Base-by-base conservation (phyloP, 2,113 vertebrate genomes). In the Oncorhynchus nerka region DNA sequence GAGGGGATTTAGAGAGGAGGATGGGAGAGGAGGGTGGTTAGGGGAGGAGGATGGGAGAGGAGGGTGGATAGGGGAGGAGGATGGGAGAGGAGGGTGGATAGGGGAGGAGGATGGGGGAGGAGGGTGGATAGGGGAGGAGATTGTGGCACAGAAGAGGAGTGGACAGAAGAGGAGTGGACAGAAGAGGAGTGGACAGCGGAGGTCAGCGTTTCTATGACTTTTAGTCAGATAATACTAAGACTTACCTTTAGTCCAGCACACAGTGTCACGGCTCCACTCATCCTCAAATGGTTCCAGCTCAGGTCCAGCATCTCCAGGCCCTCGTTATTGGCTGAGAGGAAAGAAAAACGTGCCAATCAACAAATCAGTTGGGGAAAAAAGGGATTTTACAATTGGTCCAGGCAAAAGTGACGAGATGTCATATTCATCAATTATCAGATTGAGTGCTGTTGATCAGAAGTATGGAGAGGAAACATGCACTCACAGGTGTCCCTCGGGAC, bases 281-380 rank as follows among this genome's bases (percentile, higher is more conserved):
- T 79, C 11, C 79, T 75, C 77, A 95, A 78, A 30, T 87, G 80
- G 80, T 95, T 95, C 95, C 94, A 96, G 87, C 93, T 95, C 80
- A 96, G 88, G 70, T 95, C 78, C 77, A 96, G 79, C 1, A 86
- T 70, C 79, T 90, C 83, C 30, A 96, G 86, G 4, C 89, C 82
- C 51, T 88, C 69, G 15, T 95, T 96, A 62, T 76, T 76, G 73
- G 76, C 95, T 96, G 71, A 62, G 26, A 68, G 32, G 32, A 72
- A 68, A 48, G 4, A 20, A 7, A 15, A 6, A 28, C 7, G 3
- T 6, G n/a, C 11, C 64, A 66, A 24, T 26, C 4, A 66, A 66
- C n/a, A 13, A 22, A 64, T 64, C 22, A 13, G 24, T 66, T 8
- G 64, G 30, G 5, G 0, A 66, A 22, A 66, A 13, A 15, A 57